Conservation (phyloP, 1,140 invertebrate species). For the Lithobius niger region DNA sequence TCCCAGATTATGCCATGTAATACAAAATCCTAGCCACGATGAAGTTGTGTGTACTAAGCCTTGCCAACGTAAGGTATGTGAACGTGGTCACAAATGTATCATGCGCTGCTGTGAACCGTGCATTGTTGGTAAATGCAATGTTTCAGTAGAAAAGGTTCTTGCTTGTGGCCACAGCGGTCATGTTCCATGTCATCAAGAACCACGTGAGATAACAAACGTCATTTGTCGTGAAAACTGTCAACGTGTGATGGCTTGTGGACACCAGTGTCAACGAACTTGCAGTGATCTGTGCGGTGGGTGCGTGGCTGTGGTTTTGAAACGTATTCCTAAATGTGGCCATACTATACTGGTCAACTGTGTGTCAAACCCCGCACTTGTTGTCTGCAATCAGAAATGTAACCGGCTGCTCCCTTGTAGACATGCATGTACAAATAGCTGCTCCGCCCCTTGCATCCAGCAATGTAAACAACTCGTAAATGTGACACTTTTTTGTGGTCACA, state of each 20-base stretch:
- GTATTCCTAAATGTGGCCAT: background rate
- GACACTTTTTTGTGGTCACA: background rate
- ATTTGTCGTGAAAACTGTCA: background rate
- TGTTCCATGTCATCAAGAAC: constrained; percentile 2
- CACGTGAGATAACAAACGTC: constrained; percentile 5
- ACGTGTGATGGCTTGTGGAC: constrained; percentile 11
- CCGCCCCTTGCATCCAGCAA: constrained; percentile 4
- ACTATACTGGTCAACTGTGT: background rate
- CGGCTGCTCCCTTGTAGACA: constrained; percentile 14
- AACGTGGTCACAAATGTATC: constrained; percentile 12
- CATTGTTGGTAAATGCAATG: constrained; percentile 12
- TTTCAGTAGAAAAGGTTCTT: constrained; percentile 2
- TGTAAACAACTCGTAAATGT: background rate
- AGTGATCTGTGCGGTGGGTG: constrained; percentile 20
- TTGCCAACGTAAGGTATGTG: constrained; percentile 10
- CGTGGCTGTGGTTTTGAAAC: background rate
- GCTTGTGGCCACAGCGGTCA: background rate
- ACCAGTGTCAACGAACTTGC: constrained; percentile 23
- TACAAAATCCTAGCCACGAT: constrained; percentile 12
- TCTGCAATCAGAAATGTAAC: constrained; percentile 30
- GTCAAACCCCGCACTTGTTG: constrained; percentile 3
- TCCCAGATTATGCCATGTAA: constrained; percentile 13
- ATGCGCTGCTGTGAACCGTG: constrained; percentile 14
- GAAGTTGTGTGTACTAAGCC: background rate
- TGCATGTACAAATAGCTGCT: constrained; percentile 12